Conservation (phyloP, 2,888 invertebrate genomes). For the Oligia fasciuncula region DNA sequence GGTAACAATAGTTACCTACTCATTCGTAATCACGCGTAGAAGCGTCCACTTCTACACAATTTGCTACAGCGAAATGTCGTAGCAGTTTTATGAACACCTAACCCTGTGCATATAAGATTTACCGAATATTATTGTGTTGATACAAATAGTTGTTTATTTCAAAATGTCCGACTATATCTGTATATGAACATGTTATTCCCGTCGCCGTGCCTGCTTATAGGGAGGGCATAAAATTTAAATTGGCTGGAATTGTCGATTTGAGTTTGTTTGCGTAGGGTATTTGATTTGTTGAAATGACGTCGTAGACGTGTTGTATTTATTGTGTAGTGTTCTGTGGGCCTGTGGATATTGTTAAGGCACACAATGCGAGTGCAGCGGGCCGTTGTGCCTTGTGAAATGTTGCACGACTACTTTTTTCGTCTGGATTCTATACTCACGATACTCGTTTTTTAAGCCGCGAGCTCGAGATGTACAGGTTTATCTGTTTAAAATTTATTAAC, state of each 20-base stretch:
- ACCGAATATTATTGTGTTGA: conserved; percentile 42
- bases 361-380: conserved; percentile 89
- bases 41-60: conserved; percentile 5
- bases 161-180: conserved; percentile 53
- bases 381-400: conserved; percentile 90
- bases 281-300: conserved; percentile 87
- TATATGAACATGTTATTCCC: conserved; percentile 69
- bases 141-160: conserved; percentile 47
- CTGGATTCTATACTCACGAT: conserved; percentile 89
- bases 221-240: conserved; percentile 82
- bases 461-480: conserved; percentile 90
- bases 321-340: conserved; percentile 82
- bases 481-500: conserved; percentile 90
- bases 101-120: conserved; percentile 19
- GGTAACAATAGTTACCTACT: background rate
- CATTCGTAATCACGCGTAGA: background rate
- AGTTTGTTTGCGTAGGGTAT: conserved; percentile 84
- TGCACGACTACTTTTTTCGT: conserved; percentile 90
- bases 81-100: conserved; percentile 31
- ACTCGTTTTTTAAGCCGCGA: conserved; percentile 89
- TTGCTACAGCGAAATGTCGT: conserved; percentile 14
- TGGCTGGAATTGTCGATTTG: conserved; percentile 84
- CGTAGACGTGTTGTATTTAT: conserved; percentile 84
- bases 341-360: conserved; percentile 88
- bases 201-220: conserved; percentile 69